Evolutionary conservation across 1,140 invertebrate genomes (phyloP).

Genomic region (Ptiloglossa arizonensis): DNA sequence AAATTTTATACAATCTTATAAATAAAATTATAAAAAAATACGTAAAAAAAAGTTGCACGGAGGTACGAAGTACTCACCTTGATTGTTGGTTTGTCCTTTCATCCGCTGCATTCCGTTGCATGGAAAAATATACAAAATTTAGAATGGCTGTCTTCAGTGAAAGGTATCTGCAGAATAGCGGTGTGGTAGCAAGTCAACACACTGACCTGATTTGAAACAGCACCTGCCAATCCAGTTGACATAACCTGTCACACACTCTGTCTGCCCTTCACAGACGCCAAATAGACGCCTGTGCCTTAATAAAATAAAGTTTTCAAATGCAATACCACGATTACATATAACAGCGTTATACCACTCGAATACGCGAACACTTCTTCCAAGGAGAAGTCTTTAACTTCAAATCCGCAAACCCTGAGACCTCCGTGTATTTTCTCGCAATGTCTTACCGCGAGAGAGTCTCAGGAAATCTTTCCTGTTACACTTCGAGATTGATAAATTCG

Average conservation of each 20-base stretch:
- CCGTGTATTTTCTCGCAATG: conserved; percentile 52
- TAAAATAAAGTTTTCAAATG: conserved; percentile 47
- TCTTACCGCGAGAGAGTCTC: conserved; percentile 60
- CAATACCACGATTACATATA: conserved; percentile 44
- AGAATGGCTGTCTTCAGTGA: conserved; percentile 70
- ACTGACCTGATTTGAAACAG: conserved; percentile 80
- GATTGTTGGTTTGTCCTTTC: conserved; percentile 92
- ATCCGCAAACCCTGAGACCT: conserved; percentile 47
- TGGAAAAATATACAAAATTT: conserved; percentile 80
- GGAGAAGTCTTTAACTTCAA: neutral
- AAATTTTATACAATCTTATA: neutral
- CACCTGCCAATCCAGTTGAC: conserved; percentile 80
- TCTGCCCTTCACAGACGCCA: conserved; percentile 55
- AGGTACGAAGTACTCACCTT: conserved; percentile 73
- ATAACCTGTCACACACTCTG: conserved; percentile 76
- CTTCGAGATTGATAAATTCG: conserved; percentile 49
- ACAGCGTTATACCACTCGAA: conserved; percentile 39
- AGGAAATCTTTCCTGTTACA: conserved; percentile 51
- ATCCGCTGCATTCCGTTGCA: conserved; percentile 88
- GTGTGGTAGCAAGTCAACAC: conserved; percentile 61
- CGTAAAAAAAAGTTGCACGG: conserved; percentile 1
- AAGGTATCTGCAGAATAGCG: conserved; percentile 61
- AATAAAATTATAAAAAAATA: neutral
- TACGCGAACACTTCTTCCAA: conserved; percentile 32
- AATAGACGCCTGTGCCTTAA: conserved; percentile 47